phyloP scores from a whole-genome alignment of 2,888 invertebrate genomes.

The Choreutis nemorana region DNA sequence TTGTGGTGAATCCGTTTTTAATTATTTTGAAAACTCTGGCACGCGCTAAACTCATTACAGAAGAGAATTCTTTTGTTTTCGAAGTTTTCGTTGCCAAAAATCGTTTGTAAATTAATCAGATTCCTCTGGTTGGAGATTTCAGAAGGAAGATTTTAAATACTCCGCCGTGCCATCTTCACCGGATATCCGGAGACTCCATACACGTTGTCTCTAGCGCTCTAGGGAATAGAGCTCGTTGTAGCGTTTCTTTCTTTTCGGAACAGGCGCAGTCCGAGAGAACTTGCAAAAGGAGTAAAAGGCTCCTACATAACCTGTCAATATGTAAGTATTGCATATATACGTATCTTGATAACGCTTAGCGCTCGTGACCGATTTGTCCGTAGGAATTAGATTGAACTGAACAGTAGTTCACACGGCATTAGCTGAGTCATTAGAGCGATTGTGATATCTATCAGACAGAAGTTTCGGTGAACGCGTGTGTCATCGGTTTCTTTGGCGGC shows the following conservation, averaged over 20 bases:
- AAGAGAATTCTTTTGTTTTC: too few relatives aligned
- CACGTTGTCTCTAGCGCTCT: slow-evolving; percentile 58
- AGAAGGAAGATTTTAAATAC: slow-evolving; percentile 24
- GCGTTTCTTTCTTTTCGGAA: slow-evolving; percentile 65
- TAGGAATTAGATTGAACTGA: not conserved
- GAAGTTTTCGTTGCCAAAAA: too few relatives aligned
- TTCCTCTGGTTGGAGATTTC: not conserved
- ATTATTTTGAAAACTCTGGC: too few relatives aligned
- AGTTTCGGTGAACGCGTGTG: slow-evolving; percentile 8
- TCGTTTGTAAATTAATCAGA: too few relatives aligned
- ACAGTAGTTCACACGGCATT: slow-evolving; percentile 13
- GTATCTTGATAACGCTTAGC: slow-evolving; percentile 24
- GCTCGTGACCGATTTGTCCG: slow-evolving; percentile 7
- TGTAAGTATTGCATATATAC: slow-evolving; percentile 44
- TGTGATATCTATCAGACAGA: not conserved
- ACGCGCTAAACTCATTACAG: too few relatives aligned
- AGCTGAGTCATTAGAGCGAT: slow-evolving; percentile 26
- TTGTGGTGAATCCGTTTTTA: too few relatives aligned
- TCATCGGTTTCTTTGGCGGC: slow-evolving; percentile 18
- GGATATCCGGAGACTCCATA: slow-evolving; percentile 60
- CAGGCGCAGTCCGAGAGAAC: slow-evolving; percentile 65
- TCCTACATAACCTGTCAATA: slow-evolving; percentile 67
- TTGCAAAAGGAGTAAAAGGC: slow-evolving; percentile 67
- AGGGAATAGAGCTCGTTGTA: slow-evolving; percentile 57
- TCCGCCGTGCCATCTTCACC: slow-evolving; percentile 26